phyloP scores from a whole-genome alignment of 2,113 vertebrate genomes.

The Oenanthe oenanthe region DNA sequence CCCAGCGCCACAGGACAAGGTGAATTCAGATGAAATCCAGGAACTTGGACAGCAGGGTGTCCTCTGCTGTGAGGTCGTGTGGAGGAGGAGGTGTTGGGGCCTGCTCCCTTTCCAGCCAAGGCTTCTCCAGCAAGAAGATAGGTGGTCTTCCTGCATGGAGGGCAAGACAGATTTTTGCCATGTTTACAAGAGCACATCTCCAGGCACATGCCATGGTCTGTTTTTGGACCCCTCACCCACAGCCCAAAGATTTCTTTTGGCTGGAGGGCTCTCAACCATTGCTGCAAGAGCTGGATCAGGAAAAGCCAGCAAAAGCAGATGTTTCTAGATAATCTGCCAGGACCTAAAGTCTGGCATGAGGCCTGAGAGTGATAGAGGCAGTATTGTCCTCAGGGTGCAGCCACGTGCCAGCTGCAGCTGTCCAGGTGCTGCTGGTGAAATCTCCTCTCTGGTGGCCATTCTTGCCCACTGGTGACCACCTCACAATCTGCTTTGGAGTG shows the following conservation, averaged over 20 bases:
- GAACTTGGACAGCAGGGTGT: background rate
- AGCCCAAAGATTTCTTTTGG: background rate
- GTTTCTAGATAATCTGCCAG: background rate
- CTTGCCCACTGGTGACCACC: background rate
- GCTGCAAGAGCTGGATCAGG: background rate
- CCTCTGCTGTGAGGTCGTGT: accelerated
- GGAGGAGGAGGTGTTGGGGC: background rate
- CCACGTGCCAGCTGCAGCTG: background rate
- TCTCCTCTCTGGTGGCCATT: background rate
- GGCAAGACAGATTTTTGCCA: background rate
- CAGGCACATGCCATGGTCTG: background rate
- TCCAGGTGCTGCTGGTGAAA: background rate
- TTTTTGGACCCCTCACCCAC: background rate
- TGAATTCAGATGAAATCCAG: background rate
- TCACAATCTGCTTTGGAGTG: background rate
- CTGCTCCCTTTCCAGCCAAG: background rate
- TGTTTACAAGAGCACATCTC: background rate
- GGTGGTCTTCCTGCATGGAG: background rate
- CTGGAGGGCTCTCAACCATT: background rate
- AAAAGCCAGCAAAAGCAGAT: background rate
- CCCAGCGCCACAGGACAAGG: background rate
- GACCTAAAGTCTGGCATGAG: background rate
- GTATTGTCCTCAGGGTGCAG: background rate
- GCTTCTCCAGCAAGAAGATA: background rate
- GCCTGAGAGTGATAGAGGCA: background rate